Evolutionary conservation across 2,113 vertebrate genomes (phyloP).

Genomic region (Phoenicopterus ruber): DNA sequence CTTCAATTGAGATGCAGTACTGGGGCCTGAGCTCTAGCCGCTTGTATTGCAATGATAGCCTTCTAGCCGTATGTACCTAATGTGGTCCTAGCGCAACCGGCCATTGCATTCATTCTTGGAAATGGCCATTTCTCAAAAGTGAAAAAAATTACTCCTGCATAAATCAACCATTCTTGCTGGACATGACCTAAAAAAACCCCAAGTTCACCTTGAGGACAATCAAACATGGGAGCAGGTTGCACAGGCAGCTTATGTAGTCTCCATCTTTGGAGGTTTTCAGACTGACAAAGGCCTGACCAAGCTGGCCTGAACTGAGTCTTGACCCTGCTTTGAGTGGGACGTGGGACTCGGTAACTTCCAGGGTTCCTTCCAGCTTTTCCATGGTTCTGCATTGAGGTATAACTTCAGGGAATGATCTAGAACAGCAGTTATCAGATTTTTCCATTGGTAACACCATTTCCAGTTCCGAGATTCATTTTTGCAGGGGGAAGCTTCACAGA

Average conservation of each 20-base stretch:
- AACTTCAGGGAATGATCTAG: not conserved
- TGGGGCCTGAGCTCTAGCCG: not conserved
- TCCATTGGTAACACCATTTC: not conserved
- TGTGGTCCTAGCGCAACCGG: not conserved
- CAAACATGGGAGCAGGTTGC: not conserved
- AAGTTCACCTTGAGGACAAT: not conserved
- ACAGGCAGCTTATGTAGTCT: not conserved
- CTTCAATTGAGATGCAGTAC: rapidly evolving
- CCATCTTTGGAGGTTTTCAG: not conserved
- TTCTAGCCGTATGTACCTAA: not conserved
- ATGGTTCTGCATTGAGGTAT: not conserved
- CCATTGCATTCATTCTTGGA: not conserved
- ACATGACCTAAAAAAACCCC: not conserved
- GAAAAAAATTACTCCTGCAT: not conserved
- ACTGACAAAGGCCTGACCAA: not conserved
- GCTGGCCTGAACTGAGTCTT: not conserved
- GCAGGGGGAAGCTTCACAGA: not conserved
- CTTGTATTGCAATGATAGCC: not conserved
- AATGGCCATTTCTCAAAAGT: not conserved
- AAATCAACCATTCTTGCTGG: not conserved
- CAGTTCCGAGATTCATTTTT: not conserved
- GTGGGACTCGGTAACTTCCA: not conserved
- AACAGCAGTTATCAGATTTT: not conserved
- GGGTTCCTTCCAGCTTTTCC: not conserved
- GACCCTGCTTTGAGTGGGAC: not conserved